A percentile compares a stretch with the other conserved stretches of the same genome.
Evolutionary conservation across 2,797 vertebrate genomes (phyloP).

Genomic region (Antrozous pallidus): DNA sequence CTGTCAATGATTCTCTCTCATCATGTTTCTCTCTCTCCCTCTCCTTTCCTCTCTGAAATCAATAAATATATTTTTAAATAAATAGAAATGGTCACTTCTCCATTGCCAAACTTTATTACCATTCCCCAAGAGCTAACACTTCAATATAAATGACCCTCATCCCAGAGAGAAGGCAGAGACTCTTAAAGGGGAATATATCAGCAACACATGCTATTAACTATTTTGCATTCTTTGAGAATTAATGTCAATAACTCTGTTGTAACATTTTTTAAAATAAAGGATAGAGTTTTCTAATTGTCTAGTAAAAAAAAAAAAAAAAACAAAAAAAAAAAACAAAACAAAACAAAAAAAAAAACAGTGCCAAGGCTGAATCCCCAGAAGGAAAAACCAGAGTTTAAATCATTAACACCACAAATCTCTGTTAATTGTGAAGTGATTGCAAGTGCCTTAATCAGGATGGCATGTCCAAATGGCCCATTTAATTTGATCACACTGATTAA

Average conservation of each 20-base stretch:
- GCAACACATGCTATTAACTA: conserved; percentile 37
- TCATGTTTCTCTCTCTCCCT: too few relatives aligned
- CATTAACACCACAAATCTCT: conserved; percentile 80
- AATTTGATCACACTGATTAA: conserved; percentile 86
- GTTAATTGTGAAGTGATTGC: conserved; percentile 81
- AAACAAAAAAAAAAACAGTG: conserved; percentile 52
- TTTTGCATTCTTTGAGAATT: conserved; percentile 50
- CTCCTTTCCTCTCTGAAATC: too few relatives aligned
- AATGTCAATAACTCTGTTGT: conserved; percentile 61
- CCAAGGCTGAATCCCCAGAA: conserved; percentile 74
- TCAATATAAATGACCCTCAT: conserved; percentile 56
- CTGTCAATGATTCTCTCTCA: too few relatives aligned
- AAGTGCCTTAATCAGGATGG: conserved; percentile 83
- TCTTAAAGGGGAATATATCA: not conserved
- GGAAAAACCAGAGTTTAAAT: conserved; percentile 78
- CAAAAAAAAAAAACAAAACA: too few relatives aligned
- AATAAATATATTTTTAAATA: too few relatives aligned
- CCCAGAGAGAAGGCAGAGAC: conserved; percentile 47
- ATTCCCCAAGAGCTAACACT: conserved; percentile 42
- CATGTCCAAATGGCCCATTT: conserved; percentile 82
- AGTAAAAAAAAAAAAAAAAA: conserved; percentile 47
- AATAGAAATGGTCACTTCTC: conserved; percentile 53
- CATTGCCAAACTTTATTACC: conserved; percentile 59
- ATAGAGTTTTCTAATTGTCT: conserved; percentile 76
- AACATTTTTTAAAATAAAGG: conserved; percentile 68